Conservation (phyloP, 2,888 invertebrate genomes). For the Leucania comma region DNA sequence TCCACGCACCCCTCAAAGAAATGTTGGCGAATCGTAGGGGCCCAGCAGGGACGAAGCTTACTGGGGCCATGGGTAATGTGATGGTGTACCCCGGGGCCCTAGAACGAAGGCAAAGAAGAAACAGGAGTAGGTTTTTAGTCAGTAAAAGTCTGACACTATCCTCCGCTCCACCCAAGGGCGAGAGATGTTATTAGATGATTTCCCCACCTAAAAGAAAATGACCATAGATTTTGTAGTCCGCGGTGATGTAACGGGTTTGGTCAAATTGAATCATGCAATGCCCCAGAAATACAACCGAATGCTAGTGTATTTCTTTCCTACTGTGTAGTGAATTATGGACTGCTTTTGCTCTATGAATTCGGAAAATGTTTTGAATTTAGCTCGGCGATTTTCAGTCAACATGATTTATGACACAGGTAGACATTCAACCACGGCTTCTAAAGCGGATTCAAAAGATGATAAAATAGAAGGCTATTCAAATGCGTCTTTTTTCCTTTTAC, state of each 20-base stretch:
- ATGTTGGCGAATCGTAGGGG: no score
- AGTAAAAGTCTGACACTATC: no score
- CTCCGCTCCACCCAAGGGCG: no score
- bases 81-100: no score
- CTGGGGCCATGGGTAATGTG: no score
- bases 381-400: conserved; percentile 39
- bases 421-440: conserved; percentile 31
- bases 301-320: not conserved
- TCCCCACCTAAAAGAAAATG: no score
- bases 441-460: conserved; percentile 26
- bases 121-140: no score
- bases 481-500: conserved; percentile 4
- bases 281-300: not conserved
- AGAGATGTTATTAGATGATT: no score
- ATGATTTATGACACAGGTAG: conserved; percentile 53
- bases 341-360: conserved; percentile 39
- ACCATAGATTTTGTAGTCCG: not conserved
- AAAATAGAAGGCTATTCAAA: conserved; percentile 30
- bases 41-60: no score
- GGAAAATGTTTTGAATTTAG: conserved; percentile 45
- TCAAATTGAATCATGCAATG: not conserved
- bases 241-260: not conserved
- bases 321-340: conserved; percentile 6
- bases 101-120: no score
- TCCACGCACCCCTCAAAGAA: no score